These are phyloP conservation scores for Anolis carolinensis DNA, from an alignment of 2,113 vertebrate species.

Conservation along the genomic window DNA sequence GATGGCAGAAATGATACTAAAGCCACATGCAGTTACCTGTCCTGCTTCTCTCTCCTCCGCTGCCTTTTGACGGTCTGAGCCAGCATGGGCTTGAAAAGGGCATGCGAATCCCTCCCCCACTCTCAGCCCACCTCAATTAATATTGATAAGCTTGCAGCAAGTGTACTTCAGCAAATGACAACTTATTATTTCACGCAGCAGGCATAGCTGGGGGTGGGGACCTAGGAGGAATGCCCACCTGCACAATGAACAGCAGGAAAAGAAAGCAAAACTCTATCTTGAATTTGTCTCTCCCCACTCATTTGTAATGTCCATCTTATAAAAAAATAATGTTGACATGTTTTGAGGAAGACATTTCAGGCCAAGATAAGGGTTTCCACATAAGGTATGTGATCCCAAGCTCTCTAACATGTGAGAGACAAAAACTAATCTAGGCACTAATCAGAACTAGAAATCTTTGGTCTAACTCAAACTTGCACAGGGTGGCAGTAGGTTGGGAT, in stretches of 20 bases:
- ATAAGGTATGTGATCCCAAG: not conserved
- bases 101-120: constrained; percentile 68
- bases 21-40: constrained; percentile 70
- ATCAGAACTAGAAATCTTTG: not conserved
- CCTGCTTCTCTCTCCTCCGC: constrained; percentile 69
- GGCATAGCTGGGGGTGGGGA: constrained; percentile 16
- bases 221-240: constrained; percentile 28
- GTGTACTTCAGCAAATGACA: constrained; percentile 61
- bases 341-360: too few relatives aligned
- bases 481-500: not conserved
- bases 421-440: not conserved
- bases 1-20: constrained; percentile 60
- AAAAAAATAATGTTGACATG: not conserved
- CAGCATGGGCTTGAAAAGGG: constrained; percentile 67
- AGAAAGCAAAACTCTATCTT: not conserved
- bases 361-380: not conserved
- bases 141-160: constrained; percentile 69
- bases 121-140: constrained; percentile 67
- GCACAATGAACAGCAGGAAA: constrained; percentile 28
- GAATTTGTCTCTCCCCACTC: not conserved
- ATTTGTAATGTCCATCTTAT: not conserved
- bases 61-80: constrained; percentile 69
- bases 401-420: not conserved
- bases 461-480: not conserved
- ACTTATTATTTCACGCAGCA: constrained; percentile 51